These are phyloP conservation scores for Xenops minutus DNA, from an alignment of 2,797 vertebrate genomes.

Conservation along the genomic window DNA sequence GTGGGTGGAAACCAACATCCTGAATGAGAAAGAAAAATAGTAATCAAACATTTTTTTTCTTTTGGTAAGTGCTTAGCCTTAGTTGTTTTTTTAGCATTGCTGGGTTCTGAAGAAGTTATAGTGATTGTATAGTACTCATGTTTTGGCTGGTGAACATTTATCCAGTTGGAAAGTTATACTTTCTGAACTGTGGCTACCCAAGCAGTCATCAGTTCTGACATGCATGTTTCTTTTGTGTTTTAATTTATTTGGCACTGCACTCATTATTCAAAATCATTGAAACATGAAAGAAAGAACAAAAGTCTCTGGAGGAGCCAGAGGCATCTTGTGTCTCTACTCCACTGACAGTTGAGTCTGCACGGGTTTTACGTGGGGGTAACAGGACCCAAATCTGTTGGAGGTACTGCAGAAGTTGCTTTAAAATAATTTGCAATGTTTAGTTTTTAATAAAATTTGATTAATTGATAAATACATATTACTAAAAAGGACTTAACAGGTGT, in stretches of 20 bases:
- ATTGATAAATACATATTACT: not conserved
- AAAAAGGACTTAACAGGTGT: not conserved
- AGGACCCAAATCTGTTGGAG: not conserved
- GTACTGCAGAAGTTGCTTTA: not conserved
- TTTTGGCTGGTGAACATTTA: constrained; percentile 6
- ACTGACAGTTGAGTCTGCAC: not conserved
- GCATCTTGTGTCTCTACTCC: not conserved
- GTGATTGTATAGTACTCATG: not conserved
- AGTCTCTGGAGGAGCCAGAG: constrained; percentile 41
- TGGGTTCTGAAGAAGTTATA: not conserved
- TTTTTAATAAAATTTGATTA: not conserved
- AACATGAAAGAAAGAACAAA: constrained; percentile 13
- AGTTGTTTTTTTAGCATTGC: not conserved
- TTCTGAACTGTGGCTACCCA: not conserved
- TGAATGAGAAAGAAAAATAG: not conserved
- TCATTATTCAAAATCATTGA: constrained; percentile 42
- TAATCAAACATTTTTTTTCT: not conserved
- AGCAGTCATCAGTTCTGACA: constrained; percentile 49
- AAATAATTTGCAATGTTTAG: not conserved
- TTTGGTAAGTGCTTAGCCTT: not conserved
- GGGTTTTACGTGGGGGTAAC: not conserved
- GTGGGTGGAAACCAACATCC: not conserved
- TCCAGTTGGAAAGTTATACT: constrained; percentile 14
- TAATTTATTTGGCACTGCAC: constrained; percentile 31
- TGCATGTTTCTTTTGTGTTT: constrained; percentile 27